phyloP scores from a whole-genome alignment of 2,113 vertebrate genomes.

The Nothobranchius kuhntae region DNA sequence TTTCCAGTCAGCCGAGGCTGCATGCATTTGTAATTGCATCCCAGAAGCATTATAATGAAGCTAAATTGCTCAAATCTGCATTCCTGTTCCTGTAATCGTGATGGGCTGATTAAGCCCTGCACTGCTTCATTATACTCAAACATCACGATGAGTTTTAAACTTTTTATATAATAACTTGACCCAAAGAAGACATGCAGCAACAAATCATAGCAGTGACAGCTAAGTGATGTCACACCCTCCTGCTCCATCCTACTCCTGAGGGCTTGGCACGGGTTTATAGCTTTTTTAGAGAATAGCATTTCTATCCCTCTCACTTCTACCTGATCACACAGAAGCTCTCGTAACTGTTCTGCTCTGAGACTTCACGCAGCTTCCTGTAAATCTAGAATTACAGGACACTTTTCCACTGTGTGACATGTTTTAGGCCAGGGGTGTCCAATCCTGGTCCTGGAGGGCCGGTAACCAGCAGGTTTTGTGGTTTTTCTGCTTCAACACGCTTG shows the following conservation, averaged over 20 bases:
- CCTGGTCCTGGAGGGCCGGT: too few relatives aligned
- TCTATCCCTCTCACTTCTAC: slow-evolving; percentile 39
- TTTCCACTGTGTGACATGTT: not conserved
- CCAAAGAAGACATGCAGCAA: not conserved
- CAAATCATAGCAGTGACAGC: not conserved
- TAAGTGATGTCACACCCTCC: slow-evolving; percentile 26
- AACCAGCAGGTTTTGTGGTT: too few relatives aligned
- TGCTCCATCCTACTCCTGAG: not conserved
- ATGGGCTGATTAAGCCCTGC: slow-evolving; percentile 16
- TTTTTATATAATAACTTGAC: slow-evolving; percentile 13
- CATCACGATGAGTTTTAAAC: slow-evolving; percentile 11
- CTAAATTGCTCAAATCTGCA: slow-evolving; percentile 43
- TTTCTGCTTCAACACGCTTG: too few relatives aligned
- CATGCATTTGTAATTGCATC: slow-evolving; percentile 50
- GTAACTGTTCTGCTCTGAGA: slow-evolving; percentile 27
- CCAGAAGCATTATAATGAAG: slow-evolving; percentile 55
- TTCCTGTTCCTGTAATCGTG: slow-evolving; percentile 44
- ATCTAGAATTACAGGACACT: slow-evolving; percentile 4
- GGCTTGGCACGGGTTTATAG: slow-evolving; percentile 32
- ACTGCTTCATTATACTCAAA: slow-evolving; percentile 12
- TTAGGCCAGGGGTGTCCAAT: not conserved
- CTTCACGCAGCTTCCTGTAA: slow-evolving; percentile 46
- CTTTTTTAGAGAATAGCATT: slow-evolving; percentile 52
- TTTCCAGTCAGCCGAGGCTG: slow-evolving; percentile 61
- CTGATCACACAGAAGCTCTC: slow-evolving; percentile 12